Base-by-base conservation (phyloP, 35 echinoderm and acorn worm species). In the Strongylocentrotus purpuratus region DNA sequence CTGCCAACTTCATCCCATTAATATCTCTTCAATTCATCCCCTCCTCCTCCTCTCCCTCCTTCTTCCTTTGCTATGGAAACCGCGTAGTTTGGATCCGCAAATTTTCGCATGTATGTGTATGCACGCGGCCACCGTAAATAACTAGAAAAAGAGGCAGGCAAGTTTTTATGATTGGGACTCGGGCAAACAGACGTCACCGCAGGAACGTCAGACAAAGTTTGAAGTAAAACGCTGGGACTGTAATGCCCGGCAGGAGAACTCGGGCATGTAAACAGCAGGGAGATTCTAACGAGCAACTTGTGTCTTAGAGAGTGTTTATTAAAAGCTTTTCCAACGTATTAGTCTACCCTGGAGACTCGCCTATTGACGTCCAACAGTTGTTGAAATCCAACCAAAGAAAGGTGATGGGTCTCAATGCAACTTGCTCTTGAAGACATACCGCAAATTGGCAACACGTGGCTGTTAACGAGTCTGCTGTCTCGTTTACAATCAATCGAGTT, bases 271-370 rank as follows among this genome's bases (percentile, higher is more conserved):
- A 89, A 89, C 41, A 89, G 32, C 87, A 46, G 45, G 20, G 87
- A 89, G 87, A 89, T 89, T 89, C 45, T 89, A 45, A 89, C 87
- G 87, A 89, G 32, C 87, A 89, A 89, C 87, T 89, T 89, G 87
- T 89, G 87, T 33, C 87, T 89, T 89, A 89, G 87, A 89, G 87
- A 89, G 87, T 89, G 87, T 45, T 89, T 33, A 89, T 33, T 33
- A 89, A 89, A 89, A 89, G 87, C 87, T 89, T 89, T 89, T 45
- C 31, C 87, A 46, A 45, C 33, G 33, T 89, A 46, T 89, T 89
- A 89, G 32, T 89, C 33, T 89, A 89, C 32, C 33, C 45, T 7
- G 45, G 87, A 89, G 87, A 89, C 87, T 9, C 65, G 20, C 20
- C 6, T 78, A 78, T 78, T 78, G 65, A 78, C 65, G 65, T 78